Evolutionary conservation across 92 coral and sea anemone species (phyloP).

Genomic region (Hydrozoanthus gracilis): DNA sequence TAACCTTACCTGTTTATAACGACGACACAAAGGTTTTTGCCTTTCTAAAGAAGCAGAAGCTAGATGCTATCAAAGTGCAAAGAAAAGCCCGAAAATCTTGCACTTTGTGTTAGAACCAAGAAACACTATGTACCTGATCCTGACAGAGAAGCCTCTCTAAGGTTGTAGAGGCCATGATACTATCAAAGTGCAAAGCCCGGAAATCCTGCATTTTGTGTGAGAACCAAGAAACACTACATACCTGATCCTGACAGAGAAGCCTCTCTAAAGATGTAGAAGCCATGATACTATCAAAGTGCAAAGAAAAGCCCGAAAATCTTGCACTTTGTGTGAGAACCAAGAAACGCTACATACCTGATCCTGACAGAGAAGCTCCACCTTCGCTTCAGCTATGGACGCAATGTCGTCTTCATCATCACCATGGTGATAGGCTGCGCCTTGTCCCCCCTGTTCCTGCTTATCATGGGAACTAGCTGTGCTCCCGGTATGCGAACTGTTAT

Average conservation of each 20-base stretch:
- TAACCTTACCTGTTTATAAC: no score
- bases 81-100: not conserved
- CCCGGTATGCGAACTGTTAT: constrained; percentile 63
- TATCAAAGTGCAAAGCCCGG: no score
- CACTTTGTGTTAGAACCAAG: not conserved
- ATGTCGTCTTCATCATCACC: constrained; percentile 78
- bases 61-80: no score
- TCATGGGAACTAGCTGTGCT: constrained; percentile 73
- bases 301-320: not conserved
- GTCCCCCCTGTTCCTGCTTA: constrained; percentile 78
- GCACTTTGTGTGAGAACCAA: not conserved
- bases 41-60: no score
- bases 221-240: not conserved
- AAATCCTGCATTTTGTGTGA: not conserved
- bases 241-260: constrained; percentile 96
- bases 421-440: constrained; percentile 46
- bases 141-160: constrained; percentile 72
- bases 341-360: constrained; percentile 74
- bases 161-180: no score
- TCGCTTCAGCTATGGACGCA: constrained; percentile 85
- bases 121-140: constrained; percentile 72
- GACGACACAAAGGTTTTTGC: not conserved
- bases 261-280: no score
- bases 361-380: constrained; percentile 93
- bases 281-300: no score